Conservation (phyloP, 1,140 invertebrate species). For the Dryas iulia region DNA sequence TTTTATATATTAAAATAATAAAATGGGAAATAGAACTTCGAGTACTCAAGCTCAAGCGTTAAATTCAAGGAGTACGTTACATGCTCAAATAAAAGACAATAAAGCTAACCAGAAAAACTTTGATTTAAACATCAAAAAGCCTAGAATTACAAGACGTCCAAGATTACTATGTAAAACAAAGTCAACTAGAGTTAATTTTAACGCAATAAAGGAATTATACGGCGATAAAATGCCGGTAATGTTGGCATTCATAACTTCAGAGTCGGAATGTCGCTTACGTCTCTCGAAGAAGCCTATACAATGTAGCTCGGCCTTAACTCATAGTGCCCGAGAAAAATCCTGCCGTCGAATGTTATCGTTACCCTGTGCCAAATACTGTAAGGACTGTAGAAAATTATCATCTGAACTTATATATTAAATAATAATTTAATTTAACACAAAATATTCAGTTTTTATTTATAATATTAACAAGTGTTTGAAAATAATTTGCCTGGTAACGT, state of each 20-base stretch:
- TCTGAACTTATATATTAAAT: conserved; percentile 3
- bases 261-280: conserved; percentile 27
- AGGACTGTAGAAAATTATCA: conserved; percentile 35
- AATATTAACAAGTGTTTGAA: conserved; percentile 6
- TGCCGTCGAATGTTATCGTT: conserved; percentile 34
- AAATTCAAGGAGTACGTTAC: conserved; percentile 1
- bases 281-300: conserved; percentile 20
- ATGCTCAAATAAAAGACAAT: conserved; percentile 2
- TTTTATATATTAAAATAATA: not conserved
- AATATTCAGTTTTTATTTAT: not conserved
- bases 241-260: conserved; percentile 37
- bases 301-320: conserved; percentile 3
- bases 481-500: conserved; percentile 26
- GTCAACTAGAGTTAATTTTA: conserved; percentile 21
- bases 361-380: conserved; percentile 43
- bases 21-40: conserved; percentile 38
- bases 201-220: conserved; percentile 31
- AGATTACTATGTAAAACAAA: conserved; percentile 12
- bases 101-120: conserved; percentile 18
- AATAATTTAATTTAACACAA: not conserved
- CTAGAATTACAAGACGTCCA: conserved; percentile 6
- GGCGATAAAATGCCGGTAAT: conserved; percentile 39
- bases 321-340: conserved; percentile 5
- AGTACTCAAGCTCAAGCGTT: conserved; percentile 4
- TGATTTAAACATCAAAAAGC: conserved; percentile 15